Conservation (phyloP, 1,140 invertebrate species). For the Mamestra configurata region DNA sequence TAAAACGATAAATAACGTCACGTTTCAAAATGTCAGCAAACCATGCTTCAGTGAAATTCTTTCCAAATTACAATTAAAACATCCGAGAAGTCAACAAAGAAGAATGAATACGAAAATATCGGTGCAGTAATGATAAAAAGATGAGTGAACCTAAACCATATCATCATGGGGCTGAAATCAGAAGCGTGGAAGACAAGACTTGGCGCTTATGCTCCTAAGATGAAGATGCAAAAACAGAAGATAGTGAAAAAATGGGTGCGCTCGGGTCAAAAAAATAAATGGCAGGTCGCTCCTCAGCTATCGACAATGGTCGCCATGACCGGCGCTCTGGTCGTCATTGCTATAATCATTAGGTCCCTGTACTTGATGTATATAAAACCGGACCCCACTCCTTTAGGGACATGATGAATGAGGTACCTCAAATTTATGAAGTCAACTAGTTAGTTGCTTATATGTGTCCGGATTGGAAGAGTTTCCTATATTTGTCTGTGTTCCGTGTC, state of each 20-base stretch:
- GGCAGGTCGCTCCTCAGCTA: neutral
- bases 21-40: slow-evolving; percentile 7
- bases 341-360: slow-evolving; percentile 62
- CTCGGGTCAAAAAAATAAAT: neutral
- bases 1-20: slow-evolving; percentile 15
- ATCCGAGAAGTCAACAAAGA: too few species aligned
- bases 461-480: too few species aligned
- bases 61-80: neutral
- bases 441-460: too few species aligned
- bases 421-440: neutral
- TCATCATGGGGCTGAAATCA: too few species aligned
- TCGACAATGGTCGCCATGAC: slow-evolving; percentile 56
- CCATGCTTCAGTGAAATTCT: neutral
- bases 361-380: slow-evolving; percentile 67
- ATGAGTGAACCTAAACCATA: too few species aligned
- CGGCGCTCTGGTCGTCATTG: slow-evolving; percentile 60
- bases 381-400: slow-evolving; percentile 35
- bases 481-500: neutral
- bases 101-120: neutral
- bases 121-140: too few species aligned
- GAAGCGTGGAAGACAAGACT: too few species aligned
- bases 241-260: neutral
- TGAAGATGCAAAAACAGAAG: neutral
- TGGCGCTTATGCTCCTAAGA: too few species aligned
- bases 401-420: slow-evolving; percentile 20